These are phyloP conservation scores for Gortyna flavago DNA, from an alignment of 2,888 invertebrate genomes.

Conservation along the genomic window DNA sequence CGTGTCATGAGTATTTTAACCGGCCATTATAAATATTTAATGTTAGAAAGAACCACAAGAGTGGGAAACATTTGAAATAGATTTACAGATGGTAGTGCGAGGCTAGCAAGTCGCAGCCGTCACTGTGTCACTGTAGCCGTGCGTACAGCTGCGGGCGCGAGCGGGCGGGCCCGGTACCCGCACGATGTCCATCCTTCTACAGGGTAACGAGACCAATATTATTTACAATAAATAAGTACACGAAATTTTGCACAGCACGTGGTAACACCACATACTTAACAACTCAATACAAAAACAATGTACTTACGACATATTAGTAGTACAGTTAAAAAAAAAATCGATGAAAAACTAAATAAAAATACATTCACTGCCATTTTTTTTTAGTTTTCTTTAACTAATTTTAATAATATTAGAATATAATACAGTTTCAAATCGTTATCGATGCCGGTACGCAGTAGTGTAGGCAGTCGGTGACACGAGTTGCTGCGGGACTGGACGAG, in stretches of 20 bases:
- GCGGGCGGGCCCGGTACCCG: constrained; percentile 4
- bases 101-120: constrained; percentile 7
- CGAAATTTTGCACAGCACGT: constrained; percentile 66
- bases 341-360: constrained; percentile 70
- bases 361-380: constrained; percentile 70
- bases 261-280: constrained; percentile 55
- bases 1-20: constrained; percentile 49
- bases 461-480: background rate
- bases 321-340: constrained; percentile 62
- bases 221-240: constrained; percentile 83
- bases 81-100: background rate
- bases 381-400: constrained; percentile 67
- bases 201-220: constrained; percentile 61
- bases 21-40: constrained; percentile 38
- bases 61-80: background rate
- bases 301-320: constrained; percentile 63
- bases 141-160: background rate
- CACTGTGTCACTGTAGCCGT: background rate
- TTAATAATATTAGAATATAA: constrained; percentile 70
- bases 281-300: constrained; percentile 67
- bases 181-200: constrained; percentile 61
- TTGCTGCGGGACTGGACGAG: background rate
- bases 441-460: constrained; percentile 57
- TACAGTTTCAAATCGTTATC: constrained; percentile 65
- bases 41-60: constrained; percentile 21